These are phyloP conservation scores for Odontophorus gujanensis DNA, from an alignment of 2,113 vertebrate genomes.

Conservation along the genomic window DNA sequence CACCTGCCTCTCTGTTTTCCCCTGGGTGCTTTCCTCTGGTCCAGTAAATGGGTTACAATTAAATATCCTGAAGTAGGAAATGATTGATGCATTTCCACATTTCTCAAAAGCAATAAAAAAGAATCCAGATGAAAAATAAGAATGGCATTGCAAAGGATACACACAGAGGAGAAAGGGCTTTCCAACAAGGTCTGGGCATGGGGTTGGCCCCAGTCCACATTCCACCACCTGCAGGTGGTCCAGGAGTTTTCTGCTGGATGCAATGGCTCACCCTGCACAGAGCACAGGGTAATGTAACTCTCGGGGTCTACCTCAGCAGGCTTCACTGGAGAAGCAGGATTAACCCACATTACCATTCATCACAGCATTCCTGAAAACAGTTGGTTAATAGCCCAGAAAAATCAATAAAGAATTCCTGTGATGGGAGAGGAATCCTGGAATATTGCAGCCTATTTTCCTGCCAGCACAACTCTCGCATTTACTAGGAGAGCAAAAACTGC, in stretches of 20 bases:
- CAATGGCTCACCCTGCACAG: neutral
- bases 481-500: neutral
- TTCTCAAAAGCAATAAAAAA: neutral
- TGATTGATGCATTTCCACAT: neutral
- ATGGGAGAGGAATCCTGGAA: conserved; percentile 13
- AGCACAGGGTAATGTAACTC: neutral
- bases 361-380: conserved; percentile 31
- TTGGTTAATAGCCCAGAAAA: conserved; percentile 32
- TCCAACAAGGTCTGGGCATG: neutral
- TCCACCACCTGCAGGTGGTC: neutral
- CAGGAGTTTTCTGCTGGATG: neutral
- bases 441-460: neutral
- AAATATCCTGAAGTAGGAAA: conserved; percentile 51
- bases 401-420: neutral
- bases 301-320: fast-evolving
- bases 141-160: neutral
- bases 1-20: neutral
- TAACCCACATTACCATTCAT: neutral
- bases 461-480: conserved; percentile 25
- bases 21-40: neutral
- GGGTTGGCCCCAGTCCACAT: neutral
- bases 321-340: neutral
- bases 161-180: neutral
- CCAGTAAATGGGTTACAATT: neutral
- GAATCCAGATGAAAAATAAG: neutral